These are phyloP conservation scores for Sesia bembeciformis DNA, from an alignment of 2,888 invertebrate genomes.

Conservation along the genomic window DNA sequence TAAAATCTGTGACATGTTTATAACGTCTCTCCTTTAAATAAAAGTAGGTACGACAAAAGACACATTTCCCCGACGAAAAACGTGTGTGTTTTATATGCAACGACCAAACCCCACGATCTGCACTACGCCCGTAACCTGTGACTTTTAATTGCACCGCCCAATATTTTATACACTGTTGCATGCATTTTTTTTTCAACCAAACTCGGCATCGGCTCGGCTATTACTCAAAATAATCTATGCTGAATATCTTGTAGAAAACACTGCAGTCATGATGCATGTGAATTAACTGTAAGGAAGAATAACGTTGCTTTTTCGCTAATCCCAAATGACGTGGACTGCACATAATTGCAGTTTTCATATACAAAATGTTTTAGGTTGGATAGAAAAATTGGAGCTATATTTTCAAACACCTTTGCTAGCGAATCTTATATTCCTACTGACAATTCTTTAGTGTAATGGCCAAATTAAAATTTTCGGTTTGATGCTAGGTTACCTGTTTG, in stretches of 20 bases:
- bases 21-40: too few species aligned
- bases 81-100: neutral
- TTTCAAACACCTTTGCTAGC: too few species aligned
- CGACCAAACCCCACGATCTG: neutral
- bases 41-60: too few species aligned
- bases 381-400: too few species aligned
- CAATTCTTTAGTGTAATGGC: too few species aligned
- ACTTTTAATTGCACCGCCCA: constrained; percentile 58
- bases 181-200: constrained; percentile 36
- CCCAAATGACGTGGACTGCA: constrained; percentile 37
- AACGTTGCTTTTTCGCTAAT: constrained; percentile 32
- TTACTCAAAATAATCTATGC: constrained; percentile 70
- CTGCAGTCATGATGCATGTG: constrained; percentile 46
- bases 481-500: too few species aligned
- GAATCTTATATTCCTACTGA: too few species aligned
- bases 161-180: constrained; percentile 47
- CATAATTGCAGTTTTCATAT: constrained; percentile 16
- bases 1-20: too few species aligned
- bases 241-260: constrained; percentile 43
- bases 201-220: constrained; percentile 31
- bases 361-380: neutral
- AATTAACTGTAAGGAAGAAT: constrained; percentile 47
- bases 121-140: neutral
- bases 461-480: too few species aligned
- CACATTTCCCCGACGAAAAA: too few species aligned